Evolutionary conservation across 2,888 invertebrate species (phyloP).

Genomic region (Lissocephala sabroskyi): DNA sequence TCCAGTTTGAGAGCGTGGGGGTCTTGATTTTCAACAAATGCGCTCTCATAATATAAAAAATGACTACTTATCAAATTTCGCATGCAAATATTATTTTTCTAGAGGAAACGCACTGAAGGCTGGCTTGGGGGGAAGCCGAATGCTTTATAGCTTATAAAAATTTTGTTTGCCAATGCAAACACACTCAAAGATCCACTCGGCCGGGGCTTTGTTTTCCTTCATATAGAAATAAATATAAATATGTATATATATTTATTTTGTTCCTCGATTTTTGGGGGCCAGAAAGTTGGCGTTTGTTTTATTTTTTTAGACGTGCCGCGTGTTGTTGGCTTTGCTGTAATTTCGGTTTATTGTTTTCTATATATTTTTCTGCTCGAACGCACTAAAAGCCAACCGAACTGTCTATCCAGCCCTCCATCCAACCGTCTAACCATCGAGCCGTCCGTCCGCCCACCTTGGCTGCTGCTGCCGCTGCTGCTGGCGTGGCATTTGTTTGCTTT

Average conservation of each 20-base stretch:
- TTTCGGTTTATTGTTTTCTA: conserved; percentile 62
- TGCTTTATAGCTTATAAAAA: conserved; percentile 54
- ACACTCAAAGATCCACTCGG: too few species aligned
- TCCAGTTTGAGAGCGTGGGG: background rate
- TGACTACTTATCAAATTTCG: conserved; percentile 58
- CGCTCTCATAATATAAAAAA: conserved; percentile 16
- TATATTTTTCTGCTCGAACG: conserved; percentile 63
- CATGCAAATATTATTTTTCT: conserved; percentile 38
- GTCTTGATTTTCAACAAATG: conserved; percentile 10
- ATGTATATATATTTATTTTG: conserved; percentile 7
- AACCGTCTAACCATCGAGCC: background rate
- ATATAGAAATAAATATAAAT: background rate
- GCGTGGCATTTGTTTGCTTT: conserved; percentile 56
- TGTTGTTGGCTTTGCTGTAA: conserved; percentile 35
- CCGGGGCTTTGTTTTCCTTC: too few species aligned
- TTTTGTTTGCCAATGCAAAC: conserved; percentile 53
- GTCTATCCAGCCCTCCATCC: too few species aligned
- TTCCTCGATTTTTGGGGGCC: conserved; percentile 10
- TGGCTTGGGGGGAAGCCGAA: conserved; percentile 18
- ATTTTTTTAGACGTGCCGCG: too few species aligned
- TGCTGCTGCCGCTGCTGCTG: too few species aligned
- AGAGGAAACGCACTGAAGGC: conserved; percentile 5
- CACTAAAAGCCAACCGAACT: conserved; percentile 49
- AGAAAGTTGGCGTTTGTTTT: background rate
- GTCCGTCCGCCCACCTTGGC: background rate